Conservation (phyloP, 2,113 vertebrate species). For the Scomber japonicus region DNA sequence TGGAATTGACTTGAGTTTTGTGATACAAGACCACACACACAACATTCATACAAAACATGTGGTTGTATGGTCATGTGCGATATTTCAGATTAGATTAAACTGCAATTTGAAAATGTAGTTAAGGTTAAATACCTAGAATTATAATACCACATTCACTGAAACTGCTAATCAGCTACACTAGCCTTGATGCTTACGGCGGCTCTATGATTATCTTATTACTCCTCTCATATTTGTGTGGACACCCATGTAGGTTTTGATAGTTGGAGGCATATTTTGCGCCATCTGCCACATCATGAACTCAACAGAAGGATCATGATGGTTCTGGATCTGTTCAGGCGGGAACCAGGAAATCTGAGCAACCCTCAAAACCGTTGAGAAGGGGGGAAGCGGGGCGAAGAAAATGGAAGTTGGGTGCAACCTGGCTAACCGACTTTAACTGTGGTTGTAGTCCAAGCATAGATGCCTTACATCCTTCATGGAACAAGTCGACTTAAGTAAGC, state of each 20-base stretch:
- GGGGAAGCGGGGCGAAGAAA: background rate
- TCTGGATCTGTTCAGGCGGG: no score
- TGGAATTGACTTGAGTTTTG: background rate
- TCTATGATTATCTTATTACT: background rate
- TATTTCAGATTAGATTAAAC: background rate
- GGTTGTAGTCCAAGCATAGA: constrained; percentile 4
- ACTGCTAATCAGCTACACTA: background rate
- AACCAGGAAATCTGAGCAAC: constrained; percentile 27
- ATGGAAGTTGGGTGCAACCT: background rate
- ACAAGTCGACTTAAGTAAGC: constrained; percentile 29
- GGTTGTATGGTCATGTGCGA: no score
- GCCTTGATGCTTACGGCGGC: background rate
- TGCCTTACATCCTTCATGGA: constrained; percentile 23
- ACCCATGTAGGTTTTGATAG: background rate
- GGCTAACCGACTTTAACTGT: background rate
- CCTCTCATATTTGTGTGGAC: background rate
- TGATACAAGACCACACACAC: no score
- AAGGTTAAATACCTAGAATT: background rate
- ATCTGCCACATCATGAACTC: background rate
- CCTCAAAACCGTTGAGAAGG: background rate
- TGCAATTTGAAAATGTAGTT: background rate
- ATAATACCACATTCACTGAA: background rate
- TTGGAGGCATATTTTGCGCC: background rate
- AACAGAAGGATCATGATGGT: background rate
- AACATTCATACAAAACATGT: background rate